These are phyloP conservation scores for Mantis religiosa DNA, from an alignment of 2,888 invertebrate genomes.

Conservation along the genomic window DNA sequence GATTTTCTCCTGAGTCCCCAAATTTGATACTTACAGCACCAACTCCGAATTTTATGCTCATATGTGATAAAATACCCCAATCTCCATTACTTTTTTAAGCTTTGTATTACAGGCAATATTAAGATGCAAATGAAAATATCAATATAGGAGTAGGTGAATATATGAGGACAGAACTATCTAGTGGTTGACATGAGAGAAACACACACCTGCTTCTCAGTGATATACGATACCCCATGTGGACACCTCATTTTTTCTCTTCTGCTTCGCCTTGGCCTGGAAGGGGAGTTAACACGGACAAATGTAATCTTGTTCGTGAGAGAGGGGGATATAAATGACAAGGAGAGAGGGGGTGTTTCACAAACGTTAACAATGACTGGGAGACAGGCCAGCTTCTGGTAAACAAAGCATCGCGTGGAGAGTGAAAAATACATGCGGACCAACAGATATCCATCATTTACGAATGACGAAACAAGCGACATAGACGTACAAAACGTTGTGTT, in stretches of 20 bases:
- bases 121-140: neutral
- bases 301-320: neutral
- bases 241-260: neutral
- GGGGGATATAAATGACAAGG: neutral
- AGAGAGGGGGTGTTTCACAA: neutral
- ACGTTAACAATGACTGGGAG: neutral
- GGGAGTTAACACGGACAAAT: neutral
- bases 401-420: neutral
- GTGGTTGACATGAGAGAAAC: neutral
- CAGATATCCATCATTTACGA: neutral
- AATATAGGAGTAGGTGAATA: neutral
- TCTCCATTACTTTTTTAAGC: no score
- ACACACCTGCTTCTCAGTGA: neutral
- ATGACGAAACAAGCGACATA: neutral
- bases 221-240: neutral
- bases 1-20: no score
- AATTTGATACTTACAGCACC: no score
- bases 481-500: neutral
- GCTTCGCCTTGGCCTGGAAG: neutral
- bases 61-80: no score
- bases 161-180: neutral
- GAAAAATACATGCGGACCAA: neutral
- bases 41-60: no score
- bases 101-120: no score
- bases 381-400: neutral